phyloP scores from a whole-genome alignment of 2,797 vertebrate genomes.

The Halcyon smyrnensis region DNA sequence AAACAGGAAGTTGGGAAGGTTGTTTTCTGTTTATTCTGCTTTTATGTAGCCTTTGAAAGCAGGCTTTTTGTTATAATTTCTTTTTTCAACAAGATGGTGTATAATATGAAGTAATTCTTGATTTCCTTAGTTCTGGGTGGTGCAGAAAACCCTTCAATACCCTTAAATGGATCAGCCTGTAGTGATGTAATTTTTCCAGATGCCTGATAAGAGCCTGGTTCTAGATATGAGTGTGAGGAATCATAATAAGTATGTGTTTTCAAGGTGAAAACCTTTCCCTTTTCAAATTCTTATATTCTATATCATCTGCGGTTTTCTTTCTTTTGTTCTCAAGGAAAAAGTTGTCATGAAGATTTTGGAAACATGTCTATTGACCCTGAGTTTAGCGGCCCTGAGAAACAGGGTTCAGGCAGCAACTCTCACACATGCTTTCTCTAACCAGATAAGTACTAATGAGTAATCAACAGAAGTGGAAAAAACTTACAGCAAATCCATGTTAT shows the following conservation, averaged over 20 bases:
- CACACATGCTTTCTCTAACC: not conserved
- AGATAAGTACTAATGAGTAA: conserved; percentile 4
- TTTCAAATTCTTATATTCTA: not conserved
- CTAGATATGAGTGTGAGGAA: not conserved
- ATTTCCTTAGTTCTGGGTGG: not conserved
- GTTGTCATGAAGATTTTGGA: not conserved
- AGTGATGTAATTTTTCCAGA: not conserved
- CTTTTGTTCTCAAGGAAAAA: not conserved
- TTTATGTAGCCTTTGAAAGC: not conserved
- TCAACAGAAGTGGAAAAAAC: not conserved
- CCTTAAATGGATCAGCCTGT: not conserved
- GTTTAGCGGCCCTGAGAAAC: not conserved
- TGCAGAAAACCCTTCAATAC: not conserved
- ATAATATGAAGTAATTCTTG: not conserved
- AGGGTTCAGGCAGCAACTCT: not conserved
- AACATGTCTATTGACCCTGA: not conserved
- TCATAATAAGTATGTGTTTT: not conserved
- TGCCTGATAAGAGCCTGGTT: not conserved
- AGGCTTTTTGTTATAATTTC: not conserved
- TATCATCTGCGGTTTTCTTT: not conserved
- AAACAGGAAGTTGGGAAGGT: not conserved
- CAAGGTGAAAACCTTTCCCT: not conserved
- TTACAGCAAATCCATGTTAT: not conserved
- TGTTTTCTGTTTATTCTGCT: not conserved
- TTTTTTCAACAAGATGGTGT: not conserved